phyloP scores from a whole-genome alignment of 2,888 invertebrate species.

The Cheilosia grossa region DNA sequence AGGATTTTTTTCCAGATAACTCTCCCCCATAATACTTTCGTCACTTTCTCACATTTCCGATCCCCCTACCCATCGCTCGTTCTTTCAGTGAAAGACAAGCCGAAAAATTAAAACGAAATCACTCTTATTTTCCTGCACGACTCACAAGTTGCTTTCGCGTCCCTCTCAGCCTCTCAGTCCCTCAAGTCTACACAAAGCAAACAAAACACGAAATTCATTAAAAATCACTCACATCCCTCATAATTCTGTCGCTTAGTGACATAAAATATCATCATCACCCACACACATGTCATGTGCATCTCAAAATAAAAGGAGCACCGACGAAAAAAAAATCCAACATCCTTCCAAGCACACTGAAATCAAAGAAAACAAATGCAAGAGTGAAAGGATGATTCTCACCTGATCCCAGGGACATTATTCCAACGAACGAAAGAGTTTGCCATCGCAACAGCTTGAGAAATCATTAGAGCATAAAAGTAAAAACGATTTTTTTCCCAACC shows the following conservation, averaged over 20 bases:
- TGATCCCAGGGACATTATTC: conserved; percentile 44
- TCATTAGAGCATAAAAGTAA: conserved; percentile 70
- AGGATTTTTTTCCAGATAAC: not conserved
- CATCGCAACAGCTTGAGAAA: conserved; percentile 68
- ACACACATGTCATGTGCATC: conserved; percentile 40
- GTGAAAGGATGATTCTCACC: conserved; percentile 54
- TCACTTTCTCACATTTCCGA: conserved; percentile 17
- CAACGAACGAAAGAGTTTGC: conserved; percentile 46
- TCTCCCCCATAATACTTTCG: not conserved
- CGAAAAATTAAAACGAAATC: conserved; percentile 67
- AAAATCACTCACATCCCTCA: conserved; percentile 67
- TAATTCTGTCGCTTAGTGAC: conserved; percentile 51
- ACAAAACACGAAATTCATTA: conserved; percentile 70
- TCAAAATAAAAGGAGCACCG: conserved; percentile 28
- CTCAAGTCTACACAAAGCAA: conserved; percentile 24
- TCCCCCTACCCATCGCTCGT: not conserved
- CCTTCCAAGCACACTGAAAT: conserved; percentile 27
- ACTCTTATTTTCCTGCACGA: conserved; percentile 64
- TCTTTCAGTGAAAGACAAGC: conserved; percentile 45
- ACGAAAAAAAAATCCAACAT: conserved; percentile 15
- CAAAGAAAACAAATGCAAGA: conserved; percentile 68
- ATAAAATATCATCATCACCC: conserved; percentile 53
- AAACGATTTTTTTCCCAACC: conserved; percentile 19
- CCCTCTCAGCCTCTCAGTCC: conserved; percentile 9
- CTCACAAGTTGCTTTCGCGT: conserved; percentile 45